phyloP scores from a whole-genome alignment of 2,797 vertebrate genomes.

The Catamblyrhynchus diadema region DNA sequence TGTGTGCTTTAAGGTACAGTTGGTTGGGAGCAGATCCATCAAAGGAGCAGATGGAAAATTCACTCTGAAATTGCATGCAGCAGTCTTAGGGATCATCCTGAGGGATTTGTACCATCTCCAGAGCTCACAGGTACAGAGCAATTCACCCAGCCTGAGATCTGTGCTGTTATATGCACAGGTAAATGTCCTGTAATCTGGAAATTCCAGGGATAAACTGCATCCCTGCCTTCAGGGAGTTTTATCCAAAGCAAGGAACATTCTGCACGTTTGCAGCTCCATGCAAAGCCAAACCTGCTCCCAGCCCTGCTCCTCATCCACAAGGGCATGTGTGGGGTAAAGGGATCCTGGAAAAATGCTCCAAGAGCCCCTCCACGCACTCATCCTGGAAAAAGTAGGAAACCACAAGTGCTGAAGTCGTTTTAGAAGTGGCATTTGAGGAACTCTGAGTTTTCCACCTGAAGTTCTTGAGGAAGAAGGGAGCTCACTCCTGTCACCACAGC shows the following conservation, averaged over 20 bases:
- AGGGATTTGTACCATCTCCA: neutral
- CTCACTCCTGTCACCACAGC: fast-evolving
- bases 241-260: neutral
- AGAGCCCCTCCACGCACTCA: neutral
- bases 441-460: neutral
- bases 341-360: neutral
- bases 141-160: neutral
- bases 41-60: constrained; percentile 9
- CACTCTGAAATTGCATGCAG: neutral
- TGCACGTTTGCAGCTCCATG: fast-evolving
- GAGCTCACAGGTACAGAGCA: neutral
- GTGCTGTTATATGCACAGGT: fast-evolving
- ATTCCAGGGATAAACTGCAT: neutral
- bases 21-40: neutral
- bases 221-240: neutral
- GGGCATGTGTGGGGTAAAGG: fast-evolving
- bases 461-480: neutral
- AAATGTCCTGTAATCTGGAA: neutral
- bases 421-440: neutral
- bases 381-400: neutral
- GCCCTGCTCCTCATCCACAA: fast-evolving
- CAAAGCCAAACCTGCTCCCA: neutral
- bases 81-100: neutral
- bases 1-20: neutral
- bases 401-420: fast-evolving